These are phyloP conservation scores for Pteromalus puparum DNA, from an alignment of 1,140 invertebrate genomes.

Conservation along the genomic window DNA sequence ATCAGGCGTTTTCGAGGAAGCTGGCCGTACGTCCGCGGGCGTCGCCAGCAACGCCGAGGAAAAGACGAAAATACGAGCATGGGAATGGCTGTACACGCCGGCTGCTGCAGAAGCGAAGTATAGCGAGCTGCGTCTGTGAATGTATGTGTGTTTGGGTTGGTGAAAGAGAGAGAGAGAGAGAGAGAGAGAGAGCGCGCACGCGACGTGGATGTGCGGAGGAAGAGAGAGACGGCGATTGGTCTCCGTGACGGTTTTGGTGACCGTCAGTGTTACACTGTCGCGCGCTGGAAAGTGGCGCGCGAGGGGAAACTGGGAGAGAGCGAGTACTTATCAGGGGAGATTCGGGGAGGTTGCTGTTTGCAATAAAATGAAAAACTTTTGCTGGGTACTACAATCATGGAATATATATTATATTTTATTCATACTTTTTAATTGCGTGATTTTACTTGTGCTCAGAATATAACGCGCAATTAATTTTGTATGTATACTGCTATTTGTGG, in stretches of 20 bases:
- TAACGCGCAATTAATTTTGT: no score
- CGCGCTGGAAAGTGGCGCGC: not conserved
- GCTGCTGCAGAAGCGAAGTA: not conserved
- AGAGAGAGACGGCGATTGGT: not conserved
- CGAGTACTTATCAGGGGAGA: not conserved
- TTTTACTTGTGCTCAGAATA: no score
- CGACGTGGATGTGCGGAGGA: constrained; percentile 9
- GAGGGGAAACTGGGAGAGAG: not conserved
- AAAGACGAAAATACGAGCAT: constrained; percentile 50
- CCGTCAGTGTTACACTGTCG: not conserved
- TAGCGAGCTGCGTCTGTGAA: not conserved
- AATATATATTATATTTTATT: no score
- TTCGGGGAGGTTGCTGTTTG: not conserved
- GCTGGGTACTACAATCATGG: no score
- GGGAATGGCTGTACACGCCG: constrained; percentile 29
- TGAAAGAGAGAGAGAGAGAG: not conserved
- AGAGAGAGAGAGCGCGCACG: not conserved
- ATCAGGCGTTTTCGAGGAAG: not conserved
- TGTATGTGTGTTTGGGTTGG: not conserved
- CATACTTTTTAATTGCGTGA: no score
- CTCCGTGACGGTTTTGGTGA: not conserved
- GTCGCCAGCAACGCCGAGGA: constrained; percentile 23
- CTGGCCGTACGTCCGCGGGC: not conserved
- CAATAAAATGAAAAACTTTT: no score
- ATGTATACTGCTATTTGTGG: no score